Conservation (phyloP, 2,113 vertebrate species). For the Rhea americana region DNA sequence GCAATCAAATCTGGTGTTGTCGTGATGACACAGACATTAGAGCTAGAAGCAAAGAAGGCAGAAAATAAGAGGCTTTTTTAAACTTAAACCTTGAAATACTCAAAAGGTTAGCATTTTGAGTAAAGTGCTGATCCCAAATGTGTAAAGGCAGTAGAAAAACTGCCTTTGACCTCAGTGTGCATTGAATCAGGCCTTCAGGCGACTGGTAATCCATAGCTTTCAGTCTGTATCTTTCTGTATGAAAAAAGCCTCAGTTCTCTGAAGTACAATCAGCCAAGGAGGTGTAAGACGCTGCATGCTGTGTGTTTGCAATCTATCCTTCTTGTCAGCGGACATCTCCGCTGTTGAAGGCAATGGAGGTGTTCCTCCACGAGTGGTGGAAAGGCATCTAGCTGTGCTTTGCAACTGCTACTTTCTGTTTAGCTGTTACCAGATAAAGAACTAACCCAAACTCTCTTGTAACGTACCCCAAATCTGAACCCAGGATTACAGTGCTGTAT, state of each 20-base stretch:
- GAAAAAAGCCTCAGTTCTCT: constrained; percentile 17
- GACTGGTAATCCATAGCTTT: constrained; percentile 20
- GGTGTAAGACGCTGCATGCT: background rate
- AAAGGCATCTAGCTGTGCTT: background rate
- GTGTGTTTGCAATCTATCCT: background rate
- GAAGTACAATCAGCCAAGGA: background rate
- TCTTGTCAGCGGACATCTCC: background rate
- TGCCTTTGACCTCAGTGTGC: background rate
- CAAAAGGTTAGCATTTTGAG: constrained; percentile 29
- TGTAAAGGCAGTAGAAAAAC: constrained; percentile 18
- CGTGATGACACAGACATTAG: background rate
- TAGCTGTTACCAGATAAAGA: background rate
- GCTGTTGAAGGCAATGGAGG: background rate
- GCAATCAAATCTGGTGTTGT: background rate
- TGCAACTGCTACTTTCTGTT: background rate
- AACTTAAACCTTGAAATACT: background rate
- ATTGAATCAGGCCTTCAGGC: constrained; percentile 29
- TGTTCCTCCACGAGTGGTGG: background rate
- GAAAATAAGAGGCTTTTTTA: background rate
- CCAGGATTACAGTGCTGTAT: background rate
- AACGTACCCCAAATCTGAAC: background rate
- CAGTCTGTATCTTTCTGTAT: background rate
- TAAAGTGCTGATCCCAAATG: background rate
- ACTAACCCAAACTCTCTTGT: background rate
- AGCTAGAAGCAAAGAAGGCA: background rate